Base-by-base conservation (phyloP, 2,113 vertebrate genomes). In the Regulus satrapa region DNA sequence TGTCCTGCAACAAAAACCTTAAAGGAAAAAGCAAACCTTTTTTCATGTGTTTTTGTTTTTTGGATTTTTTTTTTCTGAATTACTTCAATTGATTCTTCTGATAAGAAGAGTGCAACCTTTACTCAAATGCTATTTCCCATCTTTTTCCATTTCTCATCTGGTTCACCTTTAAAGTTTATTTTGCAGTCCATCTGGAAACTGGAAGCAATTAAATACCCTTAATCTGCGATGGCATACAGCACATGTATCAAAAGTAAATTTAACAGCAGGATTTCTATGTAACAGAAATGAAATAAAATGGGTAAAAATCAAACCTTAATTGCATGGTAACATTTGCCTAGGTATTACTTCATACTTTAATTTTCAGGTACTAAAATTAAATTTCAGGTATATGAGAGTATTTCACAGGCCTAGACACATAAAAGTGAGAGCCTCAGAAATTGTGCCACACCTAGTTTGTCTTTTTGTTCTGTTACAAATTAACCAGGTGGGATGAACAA, bases 151-250 rank as follows among this genome's bases (percentile, higher is more conserved):
- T 92, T 88, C 46, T 90, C 75, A 74, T 63, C 64, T 84, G 68
- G 94, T 78, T 88, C 76, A 74, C 79, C 51, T 88, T 92, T 81
- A 43, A 77, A 83, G 67, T 81, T 94, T 89, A 78, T 59, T 96
- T 74, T 84, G 51, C 36, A 74, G 52, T 78, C 86, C 43, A 71
- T 43, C 40, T 74, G 64, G 48, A 77, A 92, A 71, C 32, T 63
- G 48, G 40, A 86, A 71, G 43, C 61, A 91, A 95, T 63, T 86
- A 88, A 89, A 52, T 45, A 62, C 20, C 19, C 41, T 55, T 85
- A 59, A 92, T 41, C 49, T 31, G 46, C 32, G 38, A 43, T 1
- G 4, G 55, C 46, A 66, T 5, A 8, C 3, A 61, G 54, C 41
- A 83, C 24, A 18, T 6, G 6, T 28, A 67, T 48, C 49, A 49